Conservation (phyloP, 2,113 vertebrate species). For the Sylvilagus bachmani region DNA sequence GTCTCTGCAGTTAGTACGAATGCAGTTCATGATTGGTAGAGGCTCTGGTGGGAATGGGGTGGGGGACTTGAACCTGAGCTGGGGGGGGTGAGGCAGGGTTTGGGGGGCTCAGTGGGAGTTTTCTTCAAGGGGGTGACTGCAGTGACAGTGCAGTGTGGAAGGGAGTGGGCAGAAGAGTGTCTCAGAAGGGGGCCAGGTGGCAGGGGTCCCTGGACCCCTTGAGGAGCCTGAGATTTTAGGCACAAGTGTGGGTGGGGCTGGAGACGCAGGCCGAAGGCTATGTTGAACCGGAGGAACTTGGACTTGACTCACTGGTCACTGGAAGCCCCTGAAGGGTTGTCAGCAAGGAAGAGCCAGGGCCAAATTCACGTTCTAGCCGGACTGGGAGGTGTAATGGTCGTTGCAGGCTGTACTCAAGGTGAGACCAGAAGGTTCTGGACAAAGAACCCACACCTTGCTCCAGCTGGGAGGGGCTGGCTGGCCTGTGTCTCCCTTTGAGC, state of each 20-base stretch:
- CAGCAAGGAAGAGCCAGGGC: background rate
- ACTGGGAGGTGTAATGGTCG: too few relatives aligned
- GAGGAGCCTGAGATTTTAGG: accelerated
- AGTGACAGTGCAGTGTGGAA: background rate
- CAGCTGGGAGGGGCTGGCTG: background rate
- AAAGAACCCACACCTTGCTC: background rate
- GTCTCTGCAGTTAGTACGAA: background rate
- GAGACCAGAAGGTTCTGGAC: background rate
- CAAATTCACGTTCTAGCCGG: background rate
- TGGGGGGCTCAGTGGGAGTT: accelerated
- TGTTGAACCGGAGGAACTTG: accelerated
- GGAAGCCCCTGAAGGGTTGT: background rate
- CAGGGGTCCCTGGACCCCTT: accelerated
- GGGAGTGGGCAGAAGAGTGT: too few relatives aligned
- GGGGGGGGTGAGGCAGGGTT: accelerated
- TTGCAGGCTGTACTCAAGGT: background rate
- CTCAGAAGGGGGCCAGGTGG: background rate
- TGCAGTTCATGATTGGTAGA: accelerated
- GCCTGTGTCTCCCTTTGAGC: background rate
- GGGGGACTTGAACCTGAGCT: accelerated
- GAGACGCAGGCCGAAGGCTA: background rate
- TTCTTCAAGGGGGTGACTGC: background rate
- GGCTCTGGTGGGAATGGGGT: accelerated
- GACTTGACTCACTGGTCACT: accelerated
- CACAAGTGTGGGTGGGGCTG: background rate